A percentile compares a stretch with the other conserved stretches of the same genome.
phyloP scores from a whole-genome alignment of 2,113 vertebrate genomes.

The Manacus vitellinus region DNA sequence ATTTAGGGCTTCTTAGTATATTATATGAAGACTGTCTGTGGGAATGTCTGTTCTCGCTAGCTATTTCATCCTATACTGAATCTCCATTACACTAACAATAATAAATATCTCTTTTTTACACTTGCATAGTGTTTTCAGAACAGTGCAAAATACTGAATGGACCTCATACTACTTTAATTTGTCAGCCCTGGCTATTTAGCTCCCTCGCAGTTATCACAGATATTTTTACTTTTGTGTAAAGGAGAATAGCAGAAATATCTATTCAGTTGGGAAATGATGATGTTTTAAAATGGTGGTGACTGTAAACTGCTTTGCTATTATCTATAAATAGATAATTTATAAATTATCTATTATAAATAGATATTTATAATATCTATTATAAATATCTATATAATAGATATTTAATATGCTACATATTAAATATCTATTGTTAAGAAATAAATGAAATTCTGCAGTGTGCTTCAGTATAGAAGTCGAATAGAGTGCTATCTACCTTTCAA shows the following conservation, averaged over 20 bases:
- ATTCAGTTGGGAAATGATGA: not conserved
- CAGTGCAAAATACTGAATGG: not conserved
- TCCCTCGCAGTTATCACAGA: not conserved
- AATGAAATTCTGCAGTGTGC: not conserved
- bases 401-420: not conserved
- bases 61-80: not conserved
- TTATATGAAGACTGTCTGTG: not conserved
- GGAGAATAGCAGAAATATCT: not conserved
- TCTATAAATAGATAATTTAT: no score
- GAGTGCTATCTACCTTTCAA: not conserved
- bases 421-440: not conserved
- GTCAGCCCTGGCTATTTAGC: not conserved
- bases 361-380: no score
- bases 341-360: no score
- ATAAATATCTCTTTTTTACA: not conserved
- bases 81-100: not conserved
- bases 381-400: no score
- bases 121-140: not conserved
- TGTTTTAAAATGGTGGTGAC: not conserved
- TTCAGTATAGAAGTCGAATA: not conserved
- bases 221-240: not conserved
- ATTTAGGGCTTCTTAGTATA: not conserved
- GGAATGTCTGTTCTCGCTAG: not conserved
- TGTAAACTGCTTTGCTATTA: not conserved
- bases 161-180: not conserved